Conservation (phyloP, 2,888 invertebrate genomes). For the Brenthis ino region DNA sequence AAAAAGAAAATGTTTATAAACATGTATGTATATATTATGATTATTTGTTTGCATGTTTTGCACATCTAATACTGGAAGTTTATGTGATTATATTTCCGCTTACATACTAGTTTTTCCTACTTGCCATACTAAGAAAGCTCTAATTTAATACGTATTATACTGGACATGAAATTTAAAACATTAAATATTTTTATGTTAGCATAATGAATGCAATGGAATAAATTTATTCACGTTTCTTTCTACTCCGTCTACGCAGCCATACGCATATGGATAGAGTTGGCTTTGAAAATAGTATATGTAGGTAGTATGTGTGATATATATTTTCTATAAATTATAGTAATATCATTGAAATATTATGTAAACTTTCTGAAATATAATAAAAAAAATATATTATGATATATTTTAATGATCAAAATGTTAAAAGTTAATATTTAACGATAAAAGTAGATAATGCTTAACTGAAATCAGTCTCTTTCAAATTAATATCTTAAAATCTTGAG, state of each 20-base stretch:
- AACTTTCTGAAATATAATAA: too few species aligned
- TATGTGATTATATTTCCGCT: slow-evolving; percentile 60
- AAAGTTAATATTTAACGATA: too few species aligned
- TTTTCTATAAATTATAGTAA: not conserved
- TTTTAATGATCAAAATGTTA: too few species aligned
- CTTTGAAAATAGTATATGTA: not conserved
- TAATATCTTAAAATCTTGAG: too few species aligned
- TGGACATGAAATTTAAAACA: not conserved
- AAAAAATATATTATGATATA: too few species aligned
- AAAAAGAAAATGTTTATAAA: not conserved
- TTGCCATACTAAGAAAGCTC: slow-evolving; percentile 8
- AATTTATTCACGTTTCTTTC: slow-evolving; percentile 23
- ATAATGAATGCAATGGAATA: slow-evolving; percentile 22
- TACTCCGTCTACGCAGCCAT: slow-evolving; percentile 45
- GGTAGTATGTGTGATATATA: not conserved
- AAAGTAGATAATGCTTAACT: too few species aligned
- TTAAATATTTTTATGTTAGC: not conserved
- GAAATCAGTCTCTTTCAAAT: too few species aligned
- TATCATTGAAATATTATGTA: too few species aligned
- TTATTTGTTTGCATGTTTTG: slow-evolving; percentile 3
- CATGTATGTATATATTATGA: not conserved
- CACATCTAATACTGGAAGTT: slow-evolving; percentile 65
- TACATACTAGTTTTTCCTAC: slow-evolving; percentile 14
- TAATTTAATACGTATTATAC: not conserved
- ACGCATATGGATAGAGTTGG: slow-evolving; percentile 34